Evolutionary conservation across 1,140 invertebrate species (phyloP).

Genomic region (Bombus balteatus): DNA sequence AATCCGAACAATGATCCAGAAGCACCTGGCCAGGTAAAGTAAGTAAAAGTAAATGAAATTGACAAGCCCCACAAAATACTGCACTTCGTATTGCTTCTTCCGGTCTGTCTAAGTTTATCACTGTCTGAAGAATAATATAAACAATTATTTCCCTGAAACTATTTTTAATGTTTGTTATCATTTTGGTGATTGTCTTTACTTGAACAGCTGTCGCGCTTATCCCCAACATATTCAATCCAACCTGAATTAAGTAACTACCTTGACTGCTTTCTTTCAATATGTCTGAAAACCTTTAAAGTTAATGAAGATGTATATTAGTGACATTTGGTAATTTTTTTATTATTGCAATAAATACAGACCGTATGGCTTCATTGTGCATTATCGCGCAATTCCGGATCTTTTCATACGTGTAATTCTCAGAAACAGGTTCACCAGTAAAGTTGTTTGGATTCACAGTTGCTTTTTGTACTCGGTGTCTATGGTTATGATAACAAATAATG

Average conservation of each 20-base stretch:
- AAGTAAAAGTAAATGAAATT: no score
- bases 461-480: neutral
- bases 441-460: neutral
- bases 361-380: neutral
- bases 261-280: neutral
- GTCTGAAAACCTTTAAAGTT: neutral
- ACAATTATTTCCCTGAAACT: neutral
- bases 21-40: no score
- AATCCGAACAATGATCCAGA: no score
- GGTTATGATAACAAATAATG: neutral
- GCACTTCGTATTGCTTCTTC: no score
- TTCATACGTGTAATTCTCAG: neutral
- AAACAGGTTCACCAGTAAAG: neutral
- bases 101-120: no score
- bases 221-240: conserved; percentile 2
- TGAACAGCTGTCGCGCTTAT: conserved; percentile 11
- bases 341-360: neutral
- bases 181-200: neutral
- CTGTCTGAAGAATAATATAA: no score
- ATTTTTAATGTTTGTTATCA: neutral
- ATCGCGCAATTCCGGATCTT: neutral
- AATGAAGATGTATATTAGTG: neutral
- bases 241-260: neutral
- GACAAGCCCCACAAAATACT: no score
- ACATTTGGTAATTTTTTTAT: neutral